phyloP scores from a whole-genome alignment of 1,140 invertebrate genomes.

The Cylas formicarius region DNA sequence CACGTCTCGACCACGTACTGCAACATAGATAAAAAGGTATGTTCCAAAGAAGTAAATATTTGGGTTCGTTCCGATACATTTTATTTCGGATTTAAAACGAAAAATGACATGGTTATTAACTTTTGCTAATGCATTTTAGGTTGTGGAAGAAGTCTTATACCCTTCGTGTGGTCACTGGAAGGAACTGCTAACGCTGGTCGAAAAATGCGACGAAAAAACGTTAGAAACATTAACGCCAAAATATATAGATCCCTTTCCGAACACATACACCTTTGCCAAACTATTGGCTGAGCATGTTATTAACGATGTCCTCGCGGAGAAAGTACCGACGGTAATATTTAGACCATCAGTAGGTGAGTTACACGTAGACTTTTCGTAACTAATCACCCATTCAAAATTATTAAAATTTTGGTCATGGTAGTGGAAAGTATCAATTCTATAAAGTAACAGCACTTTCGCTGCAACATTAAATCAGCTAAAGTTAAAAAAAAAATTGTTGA shows the following conservation, averaged over 20 bases:
- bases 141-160: slow-evolving; percentile 71
- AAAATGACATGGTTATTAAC: no score
- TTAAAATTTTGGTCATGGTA: no score
- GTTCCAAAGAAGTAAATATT: background rate
- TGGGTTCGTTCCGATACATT: background rate
- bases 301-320: slow-evolving; percentile 54
- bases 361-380: no score
- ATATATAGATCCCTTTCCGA: slow-evolving; percentile 65
- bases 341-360: slow-evolving; percentile 80
- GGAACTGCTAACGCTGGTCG: slow-evolving; percentile 71
- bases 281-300: slow-evolving; percentile 71
- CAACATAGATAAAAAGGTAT: slow-evolving; percentile 55
- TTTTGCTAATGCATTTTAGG: no score
- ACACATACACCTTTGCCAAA: slow-evolving; percentile 83
- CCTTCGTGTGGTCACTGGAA: slow-evolving; percentile 76
- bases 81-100: slow-evolving; percentile 26
- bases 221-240: slow-evolving; percentile 61
- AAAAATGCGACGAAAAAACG: slow-evolving; percentile 64
- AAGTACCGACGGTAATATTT: slow-evolving; percentile 73
- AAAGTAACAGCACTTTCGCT: no score
- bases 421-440: no score
- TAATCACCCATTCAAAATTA: no score
- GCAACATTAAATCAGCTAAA: no score
- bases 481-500: no score
- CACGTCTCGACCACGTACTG: slow-evolving; percentile 81